Conservation (phyloP, 2,888 invertebrate genomes). For the Rapana venosa region DNA sequence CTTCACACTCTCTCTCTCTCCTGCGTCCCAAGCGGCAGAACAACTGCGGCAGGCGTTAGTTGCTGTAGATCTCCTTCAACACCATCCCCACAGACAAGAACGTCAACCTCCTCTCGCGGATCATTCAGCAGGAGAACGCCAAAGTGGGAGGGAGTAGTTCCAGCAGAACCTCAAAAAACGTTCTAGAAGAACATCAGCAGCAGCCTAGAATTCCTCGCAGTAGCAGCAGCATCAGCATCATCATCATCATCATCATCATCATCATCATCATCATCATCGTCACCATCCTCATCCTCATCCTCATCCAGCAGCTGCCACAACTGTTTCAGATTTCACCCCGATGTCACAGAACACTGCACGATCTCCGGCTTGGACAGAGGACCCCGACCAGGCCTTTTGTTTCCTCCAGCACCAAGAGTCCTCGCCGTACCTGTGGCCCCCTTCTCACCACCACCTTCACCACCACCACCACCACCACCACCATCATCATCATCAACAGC, state of each 20-base stretch:
- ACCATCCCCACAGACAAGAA: not conserved
- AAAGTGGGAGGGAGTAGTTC: too few relatives aligned
- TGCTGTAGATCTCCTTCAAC: not conserved
- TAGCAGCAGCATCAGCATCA: not conserved
- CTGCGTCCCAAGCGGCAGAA: not conserved
- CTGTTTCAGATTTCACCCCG: not conserved
- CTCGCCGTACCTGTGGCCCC: not conserved
- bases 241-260: not conserved
- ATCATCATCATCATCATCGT: not conserved
- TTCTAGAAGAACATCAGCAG: not conserved
- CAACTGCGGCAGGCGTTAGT: not conserved
- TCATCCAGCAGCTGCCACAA: not conserved
- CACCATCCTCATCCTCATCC: not conserved
- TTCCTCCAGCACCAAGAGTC: not conserved
- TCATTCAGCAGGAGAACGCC: too few relatives aligned
- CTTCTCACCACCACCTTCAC: not conserved
- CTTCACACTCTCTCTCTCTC: not conserved
- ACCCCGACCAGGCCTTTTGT: not conserved
- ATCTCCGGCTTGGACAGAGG: too few relatives aligned
- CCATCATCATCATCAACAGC: not conserved
- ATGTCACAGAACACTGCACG: too few relatives aligned
- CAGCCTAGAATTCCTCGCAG: not conserved
- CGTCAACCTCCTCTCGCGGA: not conserved
- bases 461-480: not conserved
- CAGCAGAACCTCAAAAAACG: too few relatives aligned